A percentile compares a stretch with the other conserved stretches of the same genome.
Evolutionary conservation across 2,888 invertebrate species (phyloP).

Genomic region (Phymatocera aterrima): DNA sequence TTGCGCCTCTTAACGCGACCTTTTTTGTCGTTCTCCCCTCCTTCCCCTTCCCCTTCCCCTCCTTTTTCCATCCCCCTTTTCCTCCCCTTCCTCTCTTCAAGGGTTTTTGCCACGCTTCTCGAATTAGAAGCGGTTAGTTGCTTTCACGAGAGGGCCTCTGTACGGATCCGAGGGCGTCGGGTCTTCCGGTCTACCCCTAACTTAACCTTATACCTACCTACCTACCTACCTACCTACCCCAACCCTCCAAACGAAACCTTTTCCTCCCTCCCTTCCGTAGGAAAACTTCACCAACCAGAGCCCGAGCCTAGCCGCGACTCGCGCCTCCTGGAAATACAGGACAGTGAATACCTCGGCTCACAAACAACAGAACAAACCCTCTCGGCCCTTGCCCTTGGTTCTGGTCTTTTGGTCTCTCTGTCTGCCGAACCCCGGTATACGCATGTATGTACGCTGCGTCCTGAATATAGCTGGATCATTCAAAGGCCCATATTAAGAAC

Average conservation of each 20-base stretch:
- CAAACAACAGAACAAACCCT: slow-evolving; percentile 29
- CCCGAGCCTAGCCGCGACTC: neutral
- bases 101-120: slow-evolving; percentile 42
- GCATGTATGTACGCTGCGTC: neutral
- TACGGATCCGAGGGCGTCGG: neutral
- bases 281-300: slow-evolving; percentile 4
- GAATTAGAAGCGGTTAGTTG: slow-evolving; percentile 41
- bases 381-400: slow-evolving; percentile 29
- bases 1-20: no score
- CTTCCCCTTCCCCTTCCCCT: neutral
- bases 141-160: slow-evolving; percentile 24
- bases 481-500: neutral
- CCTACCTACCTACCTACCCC: no score
- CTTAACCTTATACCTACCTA: slow-evolving; percentile 25
- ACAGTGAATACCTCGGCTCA: slow-evolving; percentile 16
- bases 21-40: no score
- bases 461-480: slow-evolving; percentile 9
- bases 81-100: neutral
- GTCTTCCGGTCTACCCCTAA: slow-evolving; percentile 28
- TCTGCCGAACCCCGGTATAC: neutral
- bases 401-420: slow-evolving; percentile 19
- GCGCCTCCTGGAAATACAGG: neutral
- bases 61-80: neutral
- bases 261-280: neutral
- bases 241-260: no score